Evolutionary conservation across 2,888 invertebrate species (phyloP), one percentile per base, ranked within the genome.

Genomic region (Rhyacophila evoluta): DNA sequence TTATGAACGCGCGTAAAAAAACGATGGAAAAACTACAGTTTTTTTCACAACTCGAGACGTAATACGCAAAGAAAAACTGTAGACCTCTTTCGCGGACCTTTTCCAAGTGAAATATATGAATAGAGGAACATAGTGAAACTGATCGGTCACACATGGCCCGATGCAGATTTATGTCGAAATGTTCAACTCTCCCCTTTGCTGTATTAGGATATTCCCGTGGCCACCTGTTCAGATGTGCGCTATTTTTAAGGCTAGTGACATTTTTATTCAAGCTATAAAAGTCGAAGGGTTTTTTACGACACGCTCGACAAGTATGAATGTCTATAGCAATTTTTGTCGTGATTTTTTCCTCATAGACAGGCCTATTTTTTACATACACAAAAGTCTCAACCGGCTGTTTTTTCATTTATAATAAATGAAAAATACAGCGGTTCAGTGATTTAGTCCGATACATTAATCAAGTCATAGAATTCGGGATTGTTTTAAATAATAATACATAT

Each of bases 261-360:
- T 67, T 77, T 77, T 77, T 77, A 77, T 77, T 77, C 28, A 15
- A 19, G 25, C 72, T 67, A 77, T 77, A 77, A 77, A 77, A 72
- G 67, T 77, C 77, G 41, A 28, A 33, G 77, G 37, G 37, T 77
- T 55, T 72, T 72, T 77, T 72, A 77, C 67, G 36, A 37, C n/a
- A n/a, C 55, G 72, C 38, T 77, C 77, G 36, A 37, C 77, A 36
- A 38, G 36, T 28, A 33, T 68, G 25, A 74, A 74, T 70, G 36
- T 28, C 33, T 70, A 70, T 8, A 11, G 29, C 70, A 11, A 33
- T 5, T 70, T 28, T 70, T 70, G 12, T 15, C 33, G 12, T 33
- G 33, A 29, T 70, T 33, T 29, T 70, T 70, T 70, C 70, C 28
- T 70, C 19, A 10, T 12, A 70, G 29, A 70, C 70, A 69, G 27